phyloP scores from a whole-genome alignment of 2,113 vertebrate genomes.

The Melanocharis versteri region DNA sequence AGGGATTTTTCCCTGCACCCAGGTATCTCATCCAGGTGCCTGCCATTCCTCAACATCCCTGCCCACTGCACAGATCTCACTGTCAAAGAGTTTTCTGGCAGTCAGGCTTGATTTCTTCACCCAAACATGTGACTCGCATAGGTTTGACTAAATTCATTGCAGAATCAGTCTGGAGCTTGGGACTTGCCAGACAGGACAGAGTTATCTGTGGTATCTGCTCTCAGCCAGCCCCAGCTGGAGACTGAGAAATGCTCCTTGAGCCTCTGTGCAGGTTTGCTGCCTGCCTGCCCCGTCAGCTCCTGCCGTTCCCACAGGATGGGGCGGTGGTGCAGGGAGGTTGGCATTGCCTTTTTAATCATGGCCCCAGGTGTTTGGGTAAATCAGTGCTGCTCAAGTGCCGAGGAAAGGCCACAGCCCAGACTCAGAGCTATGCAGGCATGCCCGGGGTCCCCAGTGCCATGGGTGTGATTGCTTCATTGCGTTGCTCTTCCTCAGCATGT shows the following conservation, averaged over 20 bases:
- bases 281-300: not conserved
- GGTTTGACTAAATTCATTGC: slow-evolving; percentile 33
- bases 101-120: not conserved
- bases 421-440: not conserved
- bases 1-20: not conserved
- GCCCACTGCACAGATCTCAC: not conserved
- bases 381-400: not conserved
- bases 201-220: slow-evolving; percentile 33
- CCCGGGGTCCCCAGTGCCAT: fast-evolving
- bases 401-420: not conserved
- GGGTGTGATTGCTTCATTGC: not conserved
- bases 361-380: not conserved
- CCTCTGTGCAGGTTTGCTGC: not conserved
- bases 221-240: not conserved
- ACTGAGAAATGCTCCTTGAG: not conserved
- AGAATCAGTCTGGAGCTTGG: slow-evolving; percentile 29
- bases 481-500: not conserved
- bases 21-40: not conserved
- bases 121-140: not conserved
- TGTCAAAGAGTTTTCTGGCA: not conserved
- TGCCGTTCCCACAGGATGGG: not conserved
- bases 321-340: not conserved
- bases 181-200: slow-evolving; percentile 30
- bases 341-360: not conserved
- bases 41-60: not conserved